Base-by-base conservation (phyloP, 2,113 vertebrate species). In the Cyprinodon variegatus region DNA sequence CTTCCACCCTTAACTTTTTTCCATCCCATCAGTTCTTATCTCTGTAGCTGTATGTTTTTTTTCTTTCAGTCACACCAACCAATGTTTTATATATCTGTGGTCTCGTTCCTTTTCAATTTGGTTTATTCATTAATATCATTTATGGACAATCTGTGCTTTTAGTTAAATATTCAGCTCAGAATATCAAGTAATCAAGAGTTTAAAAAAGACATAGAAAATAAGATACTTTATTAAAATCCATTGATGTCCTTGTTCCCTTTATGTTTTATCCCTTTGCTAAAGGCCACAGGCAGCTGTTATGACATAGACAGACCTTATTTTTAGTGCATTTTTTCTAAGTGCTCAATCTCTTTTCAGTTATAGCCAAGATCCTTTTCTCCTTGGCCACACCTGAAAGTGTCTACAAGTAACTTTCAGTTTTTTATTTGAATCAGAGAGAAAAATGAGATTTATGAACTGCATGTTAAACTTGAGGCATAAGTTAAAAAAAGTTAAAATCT, bases 1-100 rank as follows among this genome's bases (percentile, higher is more conserved):
- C 74, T 70, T 77, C 72, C 53, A 75, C 70, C 68, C 53, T n/a
- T 41, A 57, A 46, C 38, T 64, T 22, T 59, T 66, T 70, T 68
- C 43, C 48, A 22, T 77, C 64, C 67, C 9, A 22, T 65, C 64
- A 65, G 13, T 29, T 65, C 40, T 29, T 65, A 65, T 65, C 41
- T 43, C 5, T 29, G 20, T 65, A 45, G 29, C 41, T 13, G 40
- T 66, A 14, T 38, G 13, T 3, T 12, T 6, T 29, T 66, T 45
- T 29, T 66, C 36, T 62, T 60, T 15, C 3, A 65, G 20, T 50
- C 48, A 4, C 48, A 53, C 48, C 17, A 17, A 15, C 48, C 15
- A 20, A 6, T 6, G 48, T 8, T 17, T 53, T 17, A 15, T 17
- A 17, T 53, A 53, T n/a, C 9, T 57, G 13, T 20, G 6, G 5